Evolutionary conservation across 1,140 invertebrate species (phyloP).

Genomic region (Microplitis demolitor): DNA sequence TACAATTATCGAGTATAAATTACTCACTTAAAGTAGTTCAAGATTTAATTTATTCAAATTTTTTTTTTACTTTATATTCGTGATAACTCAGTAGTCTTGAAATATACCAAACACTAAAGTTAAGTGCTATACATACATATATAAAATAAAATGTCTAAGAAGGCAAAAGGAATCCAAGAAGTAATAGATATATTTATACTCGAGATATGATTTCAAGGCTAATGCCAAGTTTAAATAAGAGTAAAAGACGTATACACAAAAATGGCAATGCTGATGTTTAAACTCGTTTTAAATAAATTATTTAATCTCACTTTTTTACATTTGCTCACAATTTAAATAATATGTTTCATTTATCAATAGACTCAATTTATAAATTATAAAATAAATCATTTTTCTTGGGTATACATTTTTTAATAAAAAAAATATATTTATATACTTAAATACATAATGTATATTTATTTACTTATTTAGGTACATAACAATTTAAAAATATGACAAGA

Average conservation of each 20-base stretch:
- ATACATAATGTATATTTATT: too few species aligned
- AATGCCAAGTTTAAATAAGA: conserved; percentile 28
- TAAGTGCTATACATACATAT: neutral
- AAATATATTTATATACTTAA: too few species aligned
- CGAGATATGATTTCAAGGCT: conserved; percentile 16
- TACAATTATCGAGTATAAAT: neutral
- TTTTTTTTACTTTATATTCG: too few species aligned
- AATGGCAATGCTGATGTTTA: conserved; percentile 21
- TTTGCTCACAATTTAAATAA: too few species aligned
- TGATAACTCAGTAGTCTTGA: neutral
- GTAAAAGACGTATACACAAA: conserved; percentile 14
- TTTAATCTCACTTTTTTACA: neutral
- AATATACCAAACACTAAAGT: neutral
- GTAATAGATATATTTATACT: neutral
- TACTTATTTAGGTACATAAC: too few species aligned
- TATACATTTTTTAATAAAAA: too few species aligned
- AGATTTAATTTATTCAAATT: too few species aligned
- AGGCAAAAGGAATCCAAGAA: neutral
- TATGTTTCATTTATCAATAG: too few species aligned
- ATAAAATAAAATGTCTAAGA: neutral
- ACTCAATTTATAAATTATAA: too few species aligned
- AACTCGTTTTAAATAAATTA: conserved; percentile 19
- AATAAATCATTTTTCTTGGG: too few species aligned
- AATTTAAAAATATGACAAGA: too few species aligned
- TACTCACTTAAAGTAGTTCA: too few species aligned